These are phyloP conservation scores for Resseliella maxima DNA, from an alignment of 2,888 invertebrate genomes.

Conservation along the genomic window DNA sequence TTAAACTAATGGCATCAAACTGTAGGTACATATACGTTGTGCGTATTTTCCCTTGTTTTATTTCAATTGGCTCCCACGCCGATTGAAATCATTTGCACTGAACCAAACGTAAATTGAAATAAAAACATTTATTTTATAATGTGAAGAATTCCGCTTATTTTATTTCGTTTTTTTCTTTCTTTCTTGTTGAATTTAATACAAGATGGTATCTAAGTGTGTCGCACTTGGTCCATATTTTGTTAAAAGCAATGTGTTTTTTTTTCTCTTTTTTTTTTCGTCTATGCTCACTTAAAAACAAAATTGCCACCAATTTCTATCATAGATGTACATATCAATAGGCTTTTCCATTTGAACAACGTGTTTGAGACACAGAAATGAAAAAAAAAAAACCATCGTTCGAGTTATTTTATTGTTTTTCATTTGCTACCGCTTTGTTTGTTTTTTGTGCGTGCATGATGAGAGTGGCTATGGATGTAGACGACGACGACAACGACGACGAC, in stretches of 20 bases:
- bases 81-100: constrained; percentile 24
- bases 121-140: constrained; percentile 46
- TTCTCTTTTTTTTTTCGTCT: not conserved
- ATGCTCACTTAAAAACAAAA: not conserved
- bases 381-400: not conserved
- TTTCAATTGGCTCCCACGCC: not conserved
- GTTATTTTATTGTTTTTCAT: constrained; percentile 29
- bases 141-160: not conserved
- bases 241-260: not conserved
- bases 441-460: not conserved
- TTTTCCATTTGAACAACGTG: not conserved
- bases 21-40: not conserved
- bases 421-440: constrained; percentile 7
- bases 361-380: not conserved
- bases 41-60: not conserved
- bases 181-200: not conserved
- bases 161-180: not conserved
- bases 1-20: constrained; percentile 55
- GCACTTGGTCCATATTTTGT: not conserved
- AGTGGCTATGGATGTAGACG: not conserved
- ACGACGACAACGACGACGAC: not conserved
- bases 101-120: constrained; percentile 32
- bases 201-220: too few species aligned
- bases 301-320: constrained; percentile 23
- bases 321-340: constrained; percentile 18